phyloP scores from a whole-genome alignment of 2,113 vertebrate genomes.

The Leptocoma aspasia region DNA sequence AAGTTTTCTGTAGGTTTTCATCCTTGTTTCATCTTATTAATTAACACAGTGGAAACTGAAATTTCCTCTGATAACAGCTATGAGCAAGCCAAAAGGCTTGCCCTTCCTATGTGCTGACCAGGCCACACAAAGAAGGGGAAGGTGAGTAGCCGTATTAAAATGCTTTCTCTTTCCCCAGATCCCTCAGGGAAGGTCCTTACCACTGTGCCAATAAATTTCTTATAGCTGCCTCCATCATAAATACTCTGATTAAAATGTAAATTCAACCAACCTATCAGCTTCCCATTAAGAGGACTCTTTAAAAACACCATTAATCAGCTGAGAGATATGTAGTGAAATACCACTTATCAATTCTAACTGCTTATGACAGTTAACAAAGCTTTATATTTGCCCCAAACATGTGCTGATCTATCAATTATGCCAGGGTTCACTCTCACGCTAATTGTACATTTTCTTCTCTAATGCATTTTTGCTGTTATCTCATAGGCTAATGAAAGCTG shows the following conservation, averaged over 20 bases:
- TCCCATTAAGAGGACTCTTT: constrained; percentile 93
- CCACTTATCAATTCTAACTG: constrained; percentile 95
- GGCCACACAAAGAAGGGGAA: constrained; percentile 19
- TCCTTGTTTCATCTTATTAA: not conserved
- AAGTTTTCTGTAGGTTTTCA: not conserved
- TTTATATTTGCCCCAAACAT: constrained; percentile 95
- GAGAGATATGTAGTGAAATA: constrained; percentile 90
- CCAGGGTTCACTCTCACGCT: constrained; percentile 85
- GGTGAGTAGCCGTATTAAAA: constrained; percentile 48
- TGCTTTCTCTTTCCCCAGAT: not conserved
- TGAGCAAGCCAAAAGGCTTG: not conserved
- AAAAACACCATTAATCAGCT: constrained; percentile 96
- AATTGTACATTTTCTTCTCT: constrained; percentile 99
- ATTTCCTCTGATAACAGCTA: not conserved
- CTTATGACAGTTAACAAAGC: constrained; percentile 99
- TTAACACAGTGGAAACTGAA: not conserved
- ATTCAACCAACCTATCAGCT: constrained; percentile 94
- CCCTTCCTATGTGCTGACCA: not conserved
- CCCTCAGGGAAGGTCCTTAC: constrained; percentile 53
- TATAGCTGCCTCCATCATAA: constrained; percentile 74
- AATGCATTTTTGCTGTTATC: constrained; percentile 99
- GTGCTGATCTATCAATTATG: constrained; percentile 98
- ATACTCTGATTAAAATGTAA: constrained; percentile 98
- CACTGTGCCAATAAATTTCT: constrained; percentile 81
- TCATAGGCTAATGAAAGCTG: constrained; percentile 99